These are phyloP conservation scores for Phycodurus eques DNA, from an alignment of 2,113 vertebrate genomes.

Conservation along the genomic window DNA sequence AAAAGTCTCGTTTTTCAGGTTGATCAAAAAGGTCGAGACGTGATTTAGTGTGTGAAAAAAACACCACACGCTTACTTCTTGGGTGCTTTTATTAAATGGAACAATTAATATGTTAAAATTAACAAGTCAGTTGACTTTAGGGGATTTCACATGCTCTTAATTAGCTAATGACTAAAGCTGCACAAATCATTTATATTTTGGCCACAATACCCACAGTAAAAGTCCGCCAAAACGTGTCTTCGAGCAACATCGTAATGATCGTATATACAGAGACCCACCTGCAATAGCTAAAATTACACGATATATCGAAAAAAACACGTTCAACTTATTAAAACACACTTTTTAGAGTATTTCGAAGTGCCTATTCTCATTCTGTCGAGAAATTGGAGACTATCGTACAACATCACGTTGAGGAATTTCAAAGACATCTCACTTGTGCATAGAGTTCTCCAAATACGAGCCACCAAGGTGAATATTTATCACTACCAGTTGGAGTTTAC, in stretches of 20 bases:
- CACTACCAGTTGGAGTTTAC: too few relatives aligned
- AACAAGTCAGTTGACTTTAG: background rate
- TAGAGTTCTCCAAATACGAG: too few relatives aligned
- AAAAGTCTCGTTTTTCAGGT: constrained; percentile 2
- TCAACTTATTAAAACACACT: background rate
- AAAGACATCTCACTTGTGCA: too few relatives aligned
- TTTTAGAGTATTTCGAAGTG: too few relatives aligned
- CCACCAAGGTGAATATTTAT: too few relatives aligned
- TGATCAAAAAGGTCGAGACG: background rate
- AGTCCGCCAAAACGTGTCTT: background rate
- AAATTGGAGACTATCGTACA: too few relatives aligned
- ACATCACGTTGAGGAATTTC: too few relatives aligned
- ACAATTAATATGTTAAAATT: background rate
- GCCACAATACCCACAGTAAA: background rate
- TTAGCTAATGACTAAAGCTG: background rate
- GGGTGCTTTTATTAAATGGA: background rate
- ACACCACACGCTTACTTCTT: background rate
- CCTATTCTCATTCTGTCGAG: too few relatives aligned
- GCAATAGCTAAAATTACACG: background rate
- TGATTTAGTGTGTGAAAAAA: background rate
- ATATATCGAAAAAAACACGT: too few relatives aligned
- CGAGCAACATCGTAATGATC: too few relatives aligned
- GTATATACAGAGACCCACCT: too few relatives aligned
- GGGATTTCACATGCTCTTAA: background rate
- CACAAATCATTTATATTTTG: background rate